phyloP scores from a whole-genome alignment of 2,797 vertebrate genomes.

The Dryobates pubescens region DNA sequence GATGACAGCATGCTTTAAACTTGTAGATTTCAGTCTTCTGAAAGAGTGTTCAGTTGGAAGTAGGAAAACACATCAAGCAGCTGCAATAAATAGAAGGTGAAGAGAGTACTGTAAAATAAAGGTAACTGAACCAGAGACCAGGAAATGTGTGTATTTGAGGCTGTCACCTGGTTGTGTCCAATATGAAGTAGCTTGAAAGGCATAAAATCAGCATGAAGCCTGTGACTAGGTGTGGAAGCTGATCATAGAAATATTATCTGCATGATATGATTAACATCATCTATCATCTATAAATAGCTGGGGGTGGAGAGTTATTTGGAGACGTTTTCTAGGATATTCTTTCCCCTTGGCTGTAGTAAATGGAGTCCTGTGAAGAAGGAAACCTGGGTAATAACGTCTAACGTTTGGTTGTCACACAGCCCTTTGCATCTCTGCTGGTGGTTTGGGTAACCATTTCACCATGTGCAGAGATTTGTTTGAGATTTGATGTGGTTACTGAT shows the following conservation, averaged over 20 bases:
- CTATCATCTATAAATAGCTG: not conserved
- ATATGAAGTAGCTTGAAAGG: conserved; percentile 4
- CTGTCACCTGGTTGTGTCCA: not conserved
- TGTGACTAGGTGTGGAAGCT: conserved; percentile 11
- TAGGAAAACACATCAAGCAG: not conserved
- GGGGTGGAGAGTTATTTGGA: not conserved
- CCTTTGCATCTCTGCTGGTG: not conserved
- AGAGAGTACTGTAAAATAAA: not conserved
- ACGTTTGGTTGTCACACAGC: not conserved
- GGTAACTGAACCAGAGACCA: not conserved
- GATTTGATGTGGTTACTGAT: not conserved
- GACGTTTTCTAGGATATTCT: not conserved
- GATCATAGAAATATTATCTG: not conserved
- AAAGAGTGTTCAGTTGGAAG: not conserved
- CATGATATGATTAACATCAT: not conserved
- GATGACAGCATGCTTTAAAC: not conserved
- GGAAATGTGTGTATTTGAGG: not conserved
- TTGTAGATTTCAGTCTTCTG: not conserved
- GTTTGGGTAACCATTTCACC: not conserved
- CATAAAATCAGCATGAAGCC: not conserved
- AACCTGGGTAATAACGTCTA: not conserved
- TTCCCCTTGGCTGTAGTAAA: not conserved
- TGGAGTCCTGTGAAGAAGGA: not conserved
- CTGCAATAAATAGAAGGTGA: not conserved
- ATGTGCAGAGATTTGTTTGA: not conserved